Percentiles rank a stretch among this genome's conserved stretches.
These are phyloP conservation scores for Scaeva pyrastri DNA, from an alignment of 2,888 invertebrate species.

Conservation along the genomic window DNA sequence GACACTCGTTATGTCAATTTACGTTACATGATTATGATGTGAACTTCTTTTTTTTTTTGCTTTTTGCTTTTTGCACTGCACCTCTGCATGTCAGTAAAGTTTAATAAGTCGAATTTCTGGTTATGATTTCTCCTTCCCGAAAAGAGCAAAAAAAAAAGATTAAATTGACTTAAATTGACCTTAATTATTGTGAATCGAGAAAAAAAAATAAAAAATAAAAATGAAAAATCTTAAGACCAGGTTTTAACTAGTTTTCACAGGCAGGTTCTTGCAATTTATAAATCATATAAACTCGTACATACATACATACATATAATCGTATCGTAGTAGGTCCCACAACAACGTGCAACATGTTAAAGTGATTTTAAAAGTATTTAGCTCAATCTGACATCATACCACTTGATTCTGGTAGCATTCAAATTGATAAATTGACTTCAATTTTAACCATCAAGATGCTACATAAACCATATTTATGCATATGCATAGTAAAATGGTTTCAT, in stretches of 20 bases:
- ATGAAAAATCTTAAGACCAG: slow-evolving; percentile 18
- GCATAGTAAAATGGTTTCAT: not conserved
- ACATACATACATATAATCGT: not conserved
- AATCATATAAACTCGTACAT: not conserved
- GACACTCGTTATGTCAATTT: not conserved
- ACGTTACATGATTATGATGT: not conserved
- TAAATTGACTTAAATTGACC: slow-evolving; percentile 44
- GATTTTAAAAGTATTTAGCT: slow-evolving; percentile 12
- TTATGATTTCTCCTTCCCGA: slow-evolving; percentile 28
- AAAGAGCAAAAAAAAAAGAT: slow-evolving; percentile 25
- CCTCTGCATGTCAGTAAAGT: slow-evolving; percentile 33
- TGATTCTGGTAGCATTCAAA: not conserved
- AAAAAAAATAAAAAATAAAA: not conserved
- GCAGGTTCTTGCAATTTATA: slow-evolving; percentile 40
- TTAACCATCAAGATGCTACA: not conserved
- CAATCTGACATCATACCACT: slow-evolving; percentile 3
- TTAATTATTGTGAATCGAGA: slow-evolving; percentile 30
- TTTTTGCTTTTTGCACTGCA: slow-evolving; percentile 41
- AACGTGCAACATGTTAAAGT: not conserved
- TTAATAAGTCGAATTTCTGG: slow-evolving; percentile 35
- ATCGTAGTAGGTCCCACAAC: not conserved
- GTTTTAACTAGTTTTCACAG: slow-evolving; percentile 38
- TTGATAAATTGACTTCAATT: slow-evolving; percentile 11
- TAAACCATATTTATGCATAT: too few species aligned
- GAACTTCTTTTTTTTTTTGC: slow-evolving; percentile 14